Evolutionary conservation across 1,140 invertebrate species (phyloP).

Genomic region (Cardiocondyla obscurior): DNA sequence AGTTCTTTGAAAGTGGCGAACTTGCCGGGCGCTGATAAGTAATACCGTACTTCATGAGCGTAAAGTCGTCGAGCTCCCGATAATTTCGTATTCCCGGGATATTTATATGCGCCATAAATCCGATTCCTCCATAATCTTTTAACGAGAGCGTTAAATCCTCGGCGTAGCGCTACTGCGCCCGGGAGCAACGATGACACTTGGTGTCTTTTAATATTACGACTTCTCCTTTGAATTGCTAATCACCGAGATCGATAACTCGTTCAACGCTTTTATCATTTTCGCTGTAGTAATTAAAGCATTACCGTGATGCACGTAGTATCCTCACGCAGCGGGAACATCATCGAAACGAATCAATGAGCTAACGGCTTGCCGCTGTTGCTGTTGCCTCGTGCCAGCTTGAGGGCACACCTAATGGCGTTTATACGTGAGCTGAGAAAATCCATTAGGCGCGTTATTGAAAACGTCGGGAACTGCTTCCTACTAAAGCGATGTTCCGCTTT

Average conservation of each 20-base stretch:
- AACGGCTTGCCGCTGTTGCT: background rate
- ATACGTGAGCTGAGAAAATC: slow-evolving; percentile 68
- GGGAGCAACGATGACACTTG: background rate
- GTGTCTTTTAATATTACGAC: slow-evolving; percentile 49
- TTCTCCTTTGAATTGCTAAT: slow-evolving; percentile 46
- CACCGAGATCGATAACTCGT: background rate
- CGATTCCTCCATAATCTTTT: background rate
- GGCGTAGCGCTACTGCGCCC: too few species aligned
- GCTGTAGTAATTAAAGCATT: slow-evolving; percentile 22
- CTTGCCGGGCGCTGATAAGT: background rate
- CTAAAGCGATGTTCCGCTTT: background rate
- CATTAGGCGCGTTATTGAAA: slow-evolving; percentile 64
- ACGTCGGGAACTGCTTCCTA: slow-evolving; percentile 52
- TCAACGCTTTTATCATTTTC: slow-evolving; percentile 15
- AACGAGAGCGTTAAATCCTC: slow-evolving; percentile 22
- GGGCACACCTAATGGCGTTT: slow-evolving; percentile 56
- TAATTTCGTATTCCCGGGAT: background rate
- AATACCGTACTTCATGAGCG: background rate
- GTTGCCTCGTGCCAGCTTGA: slow-evolving; percentile 24
- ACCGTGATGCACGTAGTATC: slow-evolving; percentile 60
- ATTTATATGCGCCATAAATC: background rate
- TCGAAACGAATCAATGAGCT: slow-evolving; percentile 59
- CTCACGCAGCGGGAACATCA: slow-evolving; percentile 16
- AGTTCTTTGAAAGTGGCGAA: background rate
- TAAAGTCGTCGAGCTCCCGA: background rate